phyloP scores from a whole-genome alignment of 2,113 vertebrate species.

The Micronycteris hirsuta region DNA sequence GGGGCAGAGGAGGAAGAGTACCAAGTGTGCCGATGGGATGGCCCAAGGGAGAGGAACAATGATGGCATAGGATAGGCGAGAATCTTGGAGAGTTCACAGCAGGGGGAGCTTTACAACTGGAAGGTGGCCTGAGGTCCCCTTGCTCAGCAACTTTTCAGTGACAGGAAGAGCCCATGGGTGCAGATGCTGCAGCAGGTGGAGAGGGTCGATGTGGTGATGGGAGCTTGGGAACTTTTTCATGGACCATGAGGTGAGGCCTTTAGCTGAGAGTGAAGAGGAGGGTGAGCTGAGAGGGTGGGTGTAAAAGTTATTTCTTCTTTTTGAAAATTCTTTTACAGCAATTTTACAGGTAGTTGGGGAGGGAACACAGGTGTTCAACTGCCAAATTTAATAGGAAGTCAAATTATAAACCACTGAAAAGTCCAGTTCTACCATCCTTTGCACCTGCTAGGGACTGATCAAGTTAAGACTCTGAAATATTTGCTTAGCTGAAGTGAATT shows the following conservation, averaged over 20 bases:
- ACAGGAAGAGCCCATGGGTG: too few relatives aligned
- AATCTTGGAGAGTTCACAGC: background rate
- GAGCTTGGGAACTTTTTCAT: background rate
- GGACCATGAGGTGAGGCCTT: background rate
- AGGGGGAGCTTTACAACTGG: background rate
- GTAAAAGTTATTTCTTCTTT: background rate
- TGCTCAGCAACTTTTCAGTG: background rate
- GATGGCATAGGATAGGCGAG: background rate
- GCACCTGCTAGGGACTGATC: background rate
- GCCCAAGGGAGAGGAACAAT: background rate
- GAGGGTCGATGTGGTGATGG: background rate
- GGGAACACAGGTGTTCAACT: background rate
- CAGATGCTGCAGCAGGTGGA: background rate
- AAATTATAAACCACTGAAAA: background rate
- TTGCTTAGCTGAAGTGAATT: background rate
- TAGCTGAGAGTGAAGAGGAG: background rate
- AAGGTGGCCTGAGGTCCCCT: background rate
- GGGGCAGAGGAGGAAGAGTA: background rate
- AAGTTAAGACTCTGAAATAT: background rate
- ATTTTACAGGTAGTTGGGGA: background rate
- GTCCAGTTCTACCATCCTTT: background rate
- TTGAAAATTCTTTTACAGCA: background rate
- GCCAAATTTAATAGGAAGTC: background rate
- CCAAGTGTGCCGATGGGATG: background rate
- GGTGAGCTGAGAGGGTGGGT: background rate